Percentiles rank a stretch among this genome's conserved stretches.
These are phyloP conservation scores for Geococcyx californianus DNA, from an alignment of 2,113 vertebrate species.

Conservation along the genomic window DNA sequence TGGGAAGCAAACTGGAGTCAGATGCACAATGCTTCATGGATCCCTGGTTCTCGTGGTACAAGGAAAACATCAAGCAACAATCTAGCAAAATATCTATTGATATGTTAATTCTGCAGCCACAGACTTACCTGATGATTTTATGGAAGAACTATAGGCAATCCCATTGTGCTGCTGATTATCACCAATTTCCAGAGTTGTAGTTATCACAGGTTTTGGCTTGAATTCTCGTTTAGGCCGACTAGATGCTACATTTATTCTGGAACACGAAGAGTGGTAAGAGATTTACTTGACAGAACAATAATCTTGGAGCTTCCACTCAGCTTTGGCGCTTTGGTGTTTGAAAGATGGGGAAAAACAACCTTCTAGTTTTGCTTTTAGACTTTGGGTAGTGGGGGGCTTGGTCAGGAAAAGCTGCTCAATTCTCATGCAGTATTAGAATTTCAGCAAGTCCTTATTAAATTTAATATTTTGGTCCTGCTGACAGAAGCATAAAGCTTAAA, in stretches of 20 bases:
- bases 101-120: background rate
- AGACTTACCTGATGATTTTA: conserved; percentile 81
- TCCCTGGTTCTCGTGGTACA: background rate
- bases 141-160: conserved; percentile 73
- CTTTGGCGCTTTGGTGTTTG: background rate
- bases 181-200: conserved; percentile 72
- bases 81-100: background rate
- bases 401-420: background rate
- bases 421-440: background rate
- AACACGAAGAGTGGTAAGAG: background rate
- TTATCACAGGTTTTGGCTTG: conserved; percentile 79
- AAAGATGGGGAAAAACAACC: background rate
- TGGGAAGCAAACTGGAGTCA: background rate
- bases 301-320: background rate
- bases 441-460: background rate
- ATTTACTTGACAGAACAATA: background rate
- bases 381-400: background rate
- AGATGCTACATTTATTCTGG: conserved; percentile 84
- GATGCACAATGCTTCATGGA: background rate
- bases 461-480: background rate
- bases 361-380: background rate
- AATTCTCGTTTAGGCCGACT: conserved; percentile 83
- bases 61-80: background rate
- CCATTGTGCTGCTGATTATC: conserved; percentile 83
- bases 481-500: conserved; percentile 17